Percentiles rank a stretch among this genome's conserved stretches.
Conservation (phyloP, 2,113 vertebrate species). For the Rhadina sibilatrix region DNA sequence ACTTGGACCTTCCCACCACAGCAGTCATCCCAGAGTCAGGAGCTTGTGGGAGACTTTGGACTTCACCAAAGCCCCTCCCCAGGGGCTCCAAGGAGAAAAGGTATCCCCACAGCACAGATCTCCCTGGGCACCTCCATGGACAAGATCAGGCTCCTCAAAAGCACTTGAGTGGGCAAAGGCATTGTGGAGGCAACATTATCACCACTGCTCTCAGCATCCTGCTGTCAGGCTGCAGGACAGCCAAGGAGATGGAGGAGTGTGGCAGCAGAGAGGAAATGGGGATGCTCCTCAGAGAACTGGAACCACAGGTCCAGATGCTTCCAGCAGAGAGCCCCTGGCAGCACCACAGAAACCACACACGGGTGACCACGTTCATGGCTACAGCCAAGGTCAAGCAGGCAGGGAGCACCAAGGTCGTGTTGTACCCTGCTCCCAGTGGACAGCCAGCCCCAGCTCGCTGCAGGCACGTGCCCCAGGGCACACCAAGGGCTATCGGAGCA, state of each 20-base stretch:
- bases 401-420: not conserved
- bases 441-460: not conserved
- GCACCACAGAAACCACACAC: not conserved
- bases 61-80: not conserved
- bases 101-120: not conserved
- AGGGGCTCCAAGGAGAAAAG: not conserved
- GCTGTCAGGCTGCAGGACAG: not conserved
- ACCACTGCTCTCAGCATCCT: not conserved
- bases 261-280: not conserved
- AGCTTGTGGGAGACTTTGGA: constrained; percentile 18
- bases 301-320: not conserved
- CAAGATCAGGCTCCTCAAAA: not conserved
- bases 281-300: not conserved
- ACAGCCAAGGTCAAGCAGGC: constrained; percentile 19
- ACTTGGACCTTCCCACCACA: constrained; percentile 39
- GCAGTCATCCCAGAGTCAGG: not conserved
- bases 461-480: not conserved
- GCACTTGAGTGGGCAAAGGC: not conserved
- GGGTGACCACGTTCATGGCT: not conserved
- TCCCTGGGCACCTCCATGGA: rapidly evolving
- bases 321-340: not conserved
- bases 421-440: not conserved
- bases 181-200: rapidly evolving
- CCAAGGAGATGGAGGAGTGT: not conserved
- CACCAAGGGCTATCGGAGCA: not conserved